A percentile compares a stretch with the other conserved stretches of the same genome.
phyloP scores from a whole-genome alignment of 2,888 invertebrate genomes.

The Molorchus minor region DNA sequence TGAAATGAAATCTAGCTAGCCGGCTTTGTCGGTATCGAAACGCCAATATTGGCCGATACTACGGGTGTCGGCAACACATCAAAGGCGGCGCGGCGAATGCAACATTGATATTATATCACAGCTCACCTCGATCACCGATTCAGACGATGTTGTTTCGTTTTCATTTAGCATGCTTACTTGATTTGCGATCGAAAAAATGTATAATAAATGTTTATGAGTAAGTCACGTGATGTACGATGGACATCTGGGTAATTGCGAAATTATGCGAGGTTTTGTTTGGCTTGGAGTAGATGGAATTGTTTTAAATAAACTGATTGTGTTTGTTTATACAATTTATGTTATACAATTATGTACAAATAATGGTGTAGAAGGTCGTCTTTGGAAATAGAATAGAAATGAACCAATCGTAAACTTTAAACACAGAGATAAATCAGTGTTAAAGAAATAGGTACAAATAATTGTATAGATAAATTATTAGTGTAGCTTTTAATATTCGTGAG shows the following conservation, averaged over 20 bases:
- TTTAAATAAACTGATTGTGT: no score
- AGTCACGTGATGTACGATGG: constrained; percentile 1
- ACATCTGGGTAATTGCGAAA: constrained; percentile 20
- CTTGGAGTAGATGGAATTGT: no score
- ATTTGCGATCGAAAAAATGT: constrained; percentile 25
- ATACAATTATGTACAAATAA: no score
- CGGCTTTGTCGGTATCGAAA: constrained; percentile 33
- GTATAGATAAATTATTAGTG: no score
- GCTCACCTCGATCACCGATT: constrained; percentile 35
- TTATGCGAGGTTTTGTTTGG: constrained; percentile 6
- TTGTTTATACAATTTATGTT: no score
- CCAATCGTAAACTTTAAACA: no score
- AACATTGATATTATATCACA: constrained; percentile 37
- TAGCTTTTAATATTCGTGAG: no score
- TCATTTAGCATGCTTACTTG: constrained; percentile 32
- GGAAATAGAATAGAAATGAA: no score
- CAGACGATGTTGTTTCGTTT: constrained; percentile 32
- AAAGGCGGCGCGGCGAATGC: constrained; percentile 38
- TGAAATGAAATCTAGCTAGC: constrained; percentile 22
- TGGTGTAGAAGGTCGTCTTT: no score
- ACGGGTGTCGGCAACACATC: constrained; percentile 38
- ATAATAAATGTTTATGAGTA: constrained; percentile 26
- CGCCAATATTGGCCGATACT: constrained; percentile 39
- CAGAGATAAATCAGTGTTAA: no score
- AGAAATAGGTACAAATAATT: no score